phyloP scores from a whole-genome alignment of 2,888 invertebrate genomes.

The Meloe dianella region DNA sequence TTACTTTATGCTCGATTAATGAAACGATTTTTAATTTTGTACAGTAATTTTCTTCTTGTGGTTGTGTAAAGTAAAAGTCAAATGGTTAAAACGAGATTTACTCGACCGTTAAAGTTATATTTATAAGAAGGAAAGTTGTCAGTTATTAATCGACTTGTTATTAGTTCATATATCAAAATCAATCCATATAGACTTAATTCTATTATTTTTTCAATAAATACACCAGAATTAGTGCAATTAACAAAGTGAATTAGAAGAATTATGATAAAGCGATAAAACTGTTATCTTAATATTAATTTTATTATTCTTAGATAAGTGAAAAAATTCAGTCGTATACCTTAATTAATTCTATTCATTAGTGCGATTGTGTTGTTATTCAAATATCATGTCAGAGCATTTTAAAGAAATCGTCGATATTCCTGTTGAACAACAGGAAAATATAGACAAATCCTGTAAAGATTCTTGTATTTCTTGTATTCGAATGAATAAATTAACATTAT shows the following conservation, averaged over 20 bases:
- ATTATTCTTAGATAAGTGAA: background rate
- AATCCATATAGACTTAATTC: no score
- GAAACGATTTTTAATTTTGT: no score
- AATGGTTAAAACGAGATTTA: conserved; percentile 9
- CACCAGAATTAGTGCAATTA: no score
- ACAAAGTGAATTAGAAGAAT: no score
- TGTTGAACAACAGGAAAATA: conserved; percentile 9
- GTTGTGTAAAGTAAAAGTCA: conserved; percentile 12
- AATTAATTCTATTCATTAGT: background rate
- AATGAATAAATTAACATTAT: conserved; percentile 63
- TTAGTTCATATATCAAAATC: background rate
- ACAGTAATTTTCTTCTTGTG: background rate
- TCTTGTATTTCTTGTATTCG: conserved; percentile 48
- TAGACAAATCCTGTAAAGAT: background rate
- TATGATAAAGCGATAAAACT: background rate
- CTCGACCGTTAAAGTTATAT: background rate
- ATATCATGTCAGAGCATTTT: background rate
- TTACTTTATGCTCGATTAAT: no score
- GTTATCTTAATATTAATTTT: background rate
- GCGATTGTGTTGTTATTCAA: background rate
- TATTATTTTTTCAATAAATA: no score
- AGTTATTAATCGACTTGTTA: background rate
- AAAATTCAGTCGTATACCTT: background rate
- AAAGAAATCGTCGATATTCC: conserved; percentile 6
- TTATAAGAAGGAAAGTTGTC: background rate